These are phyloP conservation scores for Orthosia cruda DNA, from an alignment of 2,888 invertebrate species.

Conservation along the genomic window DNA sequence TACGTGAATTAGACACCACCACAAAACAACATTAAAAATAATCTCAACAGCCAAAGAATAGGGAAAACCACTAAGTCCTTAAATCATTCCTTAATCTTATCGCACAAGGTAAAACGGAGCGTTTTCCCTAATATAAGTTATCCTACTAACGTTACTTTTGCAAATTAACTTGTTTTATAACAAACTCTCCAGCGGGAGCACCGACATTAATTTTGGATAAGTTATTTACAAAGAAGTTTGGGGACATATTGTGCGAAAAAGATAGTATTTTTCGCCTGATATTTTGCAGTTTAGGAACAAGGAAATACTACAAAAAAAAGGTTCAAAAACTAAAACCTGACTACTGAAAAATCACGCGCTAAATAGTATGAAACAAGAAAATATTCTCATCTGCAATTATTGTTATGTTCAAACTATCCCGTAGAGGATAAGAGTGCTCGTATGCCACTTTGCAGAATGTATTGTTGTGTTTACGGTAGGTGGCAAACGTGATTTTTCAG, in stretches of 20 bases:
- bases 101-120: slow-evolving; percentile 6
- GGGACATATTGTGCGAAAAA: slow-evolving; percentile 10
- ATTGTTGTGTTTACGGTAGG: no score
- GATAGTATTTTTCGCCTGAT: neutral
- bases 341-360: no score
- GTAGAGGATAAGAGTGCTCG: no score
- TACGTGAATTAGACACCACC: no score
- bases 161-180: slow-evolving; percentile 48
- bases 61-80: neutral
- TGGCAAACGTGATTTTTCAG: no score
- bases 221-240: slow-evolving; percentile 31
- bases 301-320: no score
- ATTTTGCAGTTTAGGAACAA: neutral
- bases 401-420: no score
- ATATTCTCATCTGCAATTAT: no score
- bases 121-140: slow-evolving; percentile 30
- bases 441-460: no score
- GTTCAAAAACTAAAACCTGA: no score
- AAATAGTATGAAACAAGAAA: no score
- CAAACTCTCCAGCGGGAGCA: slow-evolving; percentile 9
- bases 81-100: slow-evolving; percentile 30
- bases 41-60: neutral
- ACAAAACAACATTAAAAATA: slow-evolving; percentile 1
- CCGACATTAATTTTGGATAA: slow-evolving; percentile 39
- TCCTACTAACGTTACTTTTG: slow-evolving; percentile 19